These are phyloP conservation scores for Tenthredo livida DNA, from an alignment of 2,888 invertebrate genomes.

Conservation along the genomic window DNA sequence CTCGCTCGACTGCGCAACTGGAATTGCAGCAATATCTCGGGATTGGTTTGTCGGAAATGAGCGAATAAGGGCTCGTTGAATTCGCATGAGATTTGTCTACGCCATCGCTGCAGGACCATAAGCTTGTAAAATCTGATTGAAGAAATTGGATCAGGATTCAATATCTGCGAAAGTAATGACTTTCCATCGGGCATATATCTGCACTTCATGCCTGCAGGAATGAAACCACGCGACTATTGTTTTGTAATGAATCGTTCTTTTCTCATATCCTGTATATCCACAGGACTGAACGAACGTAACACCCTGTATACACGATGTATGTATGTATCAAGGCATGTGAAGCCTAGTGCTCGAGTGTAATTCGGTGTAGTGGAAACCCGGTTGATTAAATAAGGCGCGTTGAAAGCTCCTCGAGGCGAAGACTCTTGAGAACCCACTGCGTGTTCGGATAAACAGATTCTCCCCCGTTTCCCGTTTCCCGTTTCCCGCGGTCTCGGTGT, in stretches of 20 bases:
- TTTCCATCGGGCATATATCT: neutral
- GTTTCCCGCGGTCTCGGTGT: neutral
- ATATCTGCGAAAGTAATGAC: neutral
- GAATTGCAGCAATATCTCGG: neutral
- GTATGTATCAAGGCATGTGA: conserved; percentile 1
- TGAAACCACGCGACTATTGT: neutral
- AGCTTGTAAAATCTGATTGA: neutral
- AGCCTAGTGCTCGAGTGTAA: conserved; percentile 44
- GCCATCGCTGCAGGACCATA: neutral
- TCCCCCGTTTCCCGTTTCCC: neutral
- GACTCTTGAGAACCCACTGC: conserved; percentile 39
- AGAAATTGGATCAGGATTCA: neutral
- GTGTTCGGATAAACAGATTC: conserved; percentile 53
- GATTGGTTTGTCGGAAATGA: neutral
- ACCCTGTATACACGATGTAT: conserved; percentile 16
- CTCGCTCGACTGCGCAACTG: too few species aligned
- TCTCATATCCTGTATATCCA: neutral
- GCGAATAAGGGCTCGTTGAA: neutral
- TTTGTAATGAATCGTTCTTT: neutral
- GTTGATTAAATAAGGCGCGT: conserved; percentile 52
- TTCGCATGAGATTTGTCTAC: neutral
- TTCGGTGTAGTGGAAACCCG: conserved; percentile 45
- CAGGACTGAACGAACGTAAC: neutral
- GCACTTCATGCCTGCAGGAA: too few species aligned
- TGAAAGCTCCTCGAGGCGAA: conserved; percentile 49